Percentiles rank a stretch among this genome's conserved stretches.
phyloP scores from a whole-genome alignment of 2,797 vertebrate genomes.

The Neosilurus hyrtlii region DNA sequence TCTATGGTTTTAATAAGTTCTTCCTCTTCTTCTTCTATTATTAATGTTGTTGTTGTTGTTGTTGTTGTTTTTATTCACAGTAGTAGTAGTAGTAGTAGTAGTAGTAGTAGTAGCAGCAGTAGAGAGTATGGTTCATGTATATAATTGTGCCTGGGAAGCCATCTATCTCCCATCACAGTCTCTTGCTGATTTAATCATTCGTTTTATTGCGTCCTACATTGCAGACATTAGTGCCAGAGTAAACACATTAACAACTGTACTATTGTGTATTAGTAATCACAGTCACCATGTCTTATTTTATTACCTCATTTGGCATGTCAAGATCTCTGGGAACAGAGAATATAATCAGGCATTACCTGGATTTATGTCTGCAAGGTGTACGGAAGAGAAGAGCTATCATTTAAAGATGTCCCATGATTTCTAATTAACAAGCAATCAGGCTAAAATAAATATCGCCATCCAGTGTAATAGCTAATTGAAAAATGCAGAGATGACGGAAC shows the following conservation, averaged over 20 bases:
- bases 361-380: constrained; percentile 82
- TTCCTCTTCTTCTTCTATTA: no score
- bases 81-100: neutral
- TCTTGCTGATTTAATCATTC: constrained; percentile 48
- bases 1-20: no score
- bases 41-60: constrained; percentile 1
- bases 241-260: constrained; percentile 52
- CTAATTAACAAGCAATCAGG: constrained; percentile 94
- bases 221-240: constrained; percentile 39
- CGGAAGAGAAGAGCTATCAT: constrained; percentile 89
- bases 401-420: constrained; percentile 97
- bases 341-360: constrained; percentile 82
- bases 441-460: constrained; percentile 82
- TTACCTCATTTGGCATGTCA: constrained; percentile 60
- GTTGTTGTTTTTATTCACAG: neutral
- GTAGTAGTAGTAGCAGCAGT: neutral
- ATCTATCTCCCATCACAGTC: constrained; percentile 16
- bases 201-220: constrained; percentile 30
- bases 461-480: constrained; percentile 81
- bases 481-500: constrained; percentile 64
- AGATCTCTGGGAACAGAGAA: constrained; percentile 59
- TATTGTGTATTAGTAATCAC: constrained; percentile 50
- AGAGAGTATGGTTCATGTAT: neutral
- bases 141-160: constrained; percentile 7
- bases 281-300: constrained; percentile 52